Conservation (phyloP, 2,888 invertebrate species). For the Pseudococcus viburni region DNA sequence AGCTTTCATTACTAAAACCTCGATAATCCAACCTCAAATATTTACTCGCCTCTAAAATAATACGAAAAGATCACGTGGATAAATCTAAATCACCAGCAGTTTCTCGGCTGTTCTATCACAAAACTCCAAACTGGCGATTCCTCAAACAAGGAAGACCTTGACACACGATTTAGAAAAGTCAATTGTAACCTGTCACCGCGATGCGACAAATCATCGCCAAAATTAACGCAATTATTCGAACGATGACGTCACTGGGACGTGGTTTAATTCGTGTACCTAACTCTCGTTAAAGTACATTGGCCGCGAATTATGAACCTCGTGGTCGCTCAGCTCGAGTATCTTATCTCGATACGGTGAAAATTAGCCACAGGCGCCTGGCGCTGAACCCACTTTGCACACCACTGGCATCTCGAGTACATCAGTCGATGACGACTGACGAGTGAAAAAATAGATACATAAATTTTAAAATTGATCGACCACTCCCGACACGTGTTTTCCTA, state of each 20-base stretch:
- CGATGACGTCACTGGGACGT: neutral
- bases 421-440: neutral
- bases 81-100: neutral
- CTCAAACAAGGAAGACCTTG: neutral
- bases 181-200: neutral
- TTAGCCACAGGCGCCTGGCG: too few relatives aligned
- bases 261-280: neutral
- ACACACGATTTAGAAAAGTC: neutral
- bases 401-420: neutral
- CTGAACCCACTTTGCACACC: neutral
- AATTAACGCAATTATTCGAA: neutral
- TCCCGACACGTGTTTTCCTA: neutral
- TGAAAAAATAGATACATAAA: neutral
- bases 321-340: neutral
- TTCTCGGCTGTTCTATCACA: neutral
- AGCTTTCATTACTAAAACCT: neutral
- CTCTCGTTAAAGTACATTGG: neutral
- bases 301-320: neutral
- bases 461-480: neutral
- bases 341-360: neutral
- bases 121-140: neutral
- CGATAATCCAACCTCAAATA: neutral
- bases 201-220: conserved; percentile 1
- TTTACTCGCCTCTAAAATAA: neutral
- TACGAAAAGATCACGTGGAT: neutral